Conservation (phyloP, 2,888 invertebrate species). For the Conomelus anceps region DNA sequence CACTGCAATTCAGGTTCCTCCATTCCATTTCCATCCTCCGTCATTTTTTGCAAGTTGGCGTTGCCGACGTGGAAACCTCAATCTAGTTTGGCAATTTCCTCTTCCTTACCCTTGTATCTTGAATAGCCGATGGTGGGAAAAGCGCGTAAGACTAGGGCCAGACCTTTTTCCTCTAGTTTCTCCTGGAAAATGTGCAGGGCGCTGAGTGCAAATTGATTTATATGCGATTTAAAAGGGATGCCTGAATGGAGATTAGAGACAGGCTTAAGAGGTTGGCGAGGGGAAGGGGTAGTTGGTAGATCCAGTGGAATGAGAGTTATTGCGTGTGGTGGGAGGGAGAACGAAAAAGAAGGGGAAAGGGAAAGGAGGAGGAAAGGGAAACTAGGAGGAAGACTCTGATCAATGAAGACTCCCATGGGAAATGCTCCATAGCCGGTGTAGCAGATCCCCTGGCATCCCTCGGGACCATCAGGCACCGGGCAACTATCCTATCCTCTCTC, state of each 20-base stretch:
- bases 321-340: background rate
- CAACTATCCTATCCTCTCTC: too few species aligned
- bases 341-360: background rate
- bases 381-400: background rate
- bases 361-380: background rate
- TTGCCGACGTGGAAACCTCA: background rate
- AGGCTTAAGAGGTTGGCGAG: background rate
- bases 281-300: background rate
- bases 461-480: too few species aligned
- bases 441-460: background rate
- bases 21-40: too few species aligned
- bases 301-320: background rate
- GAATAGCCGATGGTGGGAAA: background rate
- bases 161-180: background rate
- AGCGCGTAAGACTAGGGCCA: background rate
- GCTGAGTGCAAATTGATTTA: slow-evolving; percentile 22
- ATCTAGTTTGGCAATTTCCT: background rate
- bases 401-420: background rate
- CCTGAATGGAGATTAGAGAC: slow-evolving; percentile 11
- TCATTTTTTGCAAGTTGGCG: too few species aligned
- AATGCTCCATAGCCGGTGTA: too few species aligned
- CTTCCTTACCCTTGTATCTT: background rate
- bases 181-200: background rate
- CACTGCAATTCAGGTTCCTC: background rate
- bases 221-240: slow-evolving; percentile 22